phyloP scores from a whole-genome alignment of 2,888 invertebrate species.

The Neuroscelio doddi region DNA sequence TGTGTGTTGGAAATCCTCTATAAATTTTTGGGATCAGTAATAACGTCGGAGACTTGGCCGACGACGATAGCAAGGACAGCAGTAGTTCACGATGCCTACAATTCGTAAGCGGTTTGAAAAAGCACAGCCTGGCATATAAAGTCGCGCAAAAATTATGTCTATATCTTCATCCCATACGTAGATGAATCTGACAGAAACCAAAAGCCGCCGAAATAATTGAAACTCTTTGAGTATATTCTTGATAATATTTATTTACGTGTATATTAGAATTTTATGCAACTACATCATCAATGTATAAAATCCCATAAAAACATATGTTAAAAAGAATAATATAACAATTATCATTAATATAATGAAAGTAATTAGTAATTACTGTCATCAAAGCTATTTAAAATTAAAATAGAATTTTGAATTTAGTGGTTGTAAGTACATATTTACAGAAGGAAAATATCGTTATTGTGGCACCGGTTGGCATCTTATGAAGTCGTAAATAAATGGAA shows the following conservation, averaged over 20 bases:
- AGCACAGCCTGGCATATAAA: slow-evolving; percentile 61
- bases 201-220: too few species aligned
- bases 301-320: too few species aligned
- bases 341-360: too few species aligned
- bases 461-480: slow-evolving; percentile 56
- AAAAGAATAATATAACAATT: too few species aligned
- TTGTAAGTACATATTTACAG: too few species aligned
- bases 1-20: slow-evolving; percentile 65
- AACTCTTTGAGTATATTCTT: too few species aligned
- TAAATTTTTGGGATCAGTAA: slow-evolving; percentile 70
- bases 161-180: slow-evolving; percentile 55
- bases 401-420: too few species aligned
- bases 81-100: slow-evolving; percentile 53
- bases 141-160: slow-evolving; percentile 66
- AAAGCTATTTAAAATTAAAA: too few species aligned
- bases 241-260: too few species aligned
- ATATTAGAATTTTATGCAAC: too few species aligned
- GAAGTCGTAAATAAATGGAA: slow-evolving; percentile 58
- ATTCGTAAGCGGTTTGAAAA: slow-evolving; percentile 60
- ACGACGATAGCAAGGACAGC: slow-evolving; percentile 52
- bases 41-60: slow-evolving; percentile 66
- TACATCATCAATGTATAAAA: too few species aligned
- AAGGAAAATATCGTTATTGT: slow-evolving; percentile 52
- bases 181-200: slow-evolving; percentile 47
- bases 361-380: too few species aligned